Percentiles rank a stretch among this genome's conserved stretches.
phyloP scores from a whole-genome alignment of 2,113 vertebrate species.

The Geococcyx californianus region DNA sequence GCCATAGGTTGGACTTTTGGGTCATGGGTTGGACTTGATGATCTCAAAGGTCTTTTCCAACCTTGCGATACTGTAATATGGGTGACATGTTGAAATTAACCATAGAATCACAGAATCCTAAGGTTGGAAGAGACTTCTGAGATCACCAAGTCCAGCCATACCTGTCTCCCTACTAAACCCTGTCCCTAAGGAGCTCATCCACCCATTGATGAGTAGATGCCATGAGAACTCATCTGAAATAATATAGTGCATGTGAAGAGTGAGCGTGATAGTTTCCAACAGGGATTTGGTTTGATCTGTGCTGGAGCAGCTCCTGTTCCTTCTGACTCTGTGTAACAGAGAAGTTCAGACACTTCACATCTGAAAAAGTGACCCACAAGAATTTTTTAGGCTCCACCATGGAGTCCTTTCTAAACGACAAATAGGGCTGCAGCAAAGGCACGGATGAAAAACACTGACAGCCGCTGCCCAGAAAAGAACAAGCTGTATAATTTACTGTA shows the following conservation, averaged over 20 bases:
- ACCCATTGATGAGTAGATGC: too few relatives aligned
- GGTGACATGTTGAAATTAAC: not conserved
- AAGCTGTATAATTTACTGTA: not conserved
- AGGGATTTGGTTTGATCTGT: not conserved
- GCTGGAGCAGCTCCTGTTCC: not conserved
- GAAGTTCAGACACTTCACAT: not conserved
- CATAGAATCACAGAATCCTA: too few relatives aligned
- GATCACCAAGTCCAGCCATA: too few relatives aligned
- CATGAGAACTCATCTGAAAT: not conserved
- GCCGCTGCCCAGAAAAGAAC: not conserved
- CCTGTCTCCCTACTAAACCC: too few relatives aligned
- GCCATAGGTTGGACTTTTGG: too few relatives aligned
- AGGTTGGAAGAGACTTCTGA: too few relatives aligned
- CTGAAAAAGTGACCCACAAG: not conserved
- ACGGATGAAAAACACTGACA: conserved; percentile 36
- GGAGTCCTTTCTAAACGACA: not conserved
- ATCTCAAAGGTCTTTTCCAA: too few relatives aligned
- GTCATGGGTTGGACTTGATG: too few relatives aligned
- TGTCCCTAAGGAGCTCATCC: too few relatives aligned
- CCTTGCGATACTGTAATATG: too few relatives aligned
- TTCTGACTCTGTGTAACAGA: not conserved
- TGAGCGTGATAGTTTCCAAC: not conserved
- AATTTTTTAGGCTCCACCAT: not conserved
- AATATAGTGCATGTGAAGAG: not conserved
- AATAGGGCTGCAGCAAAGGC: not conserved